Evolutionary conservation across 1,140 invertebrate species (phyloP).

Genomic region (Ceratosolen solmsi): DNA sequence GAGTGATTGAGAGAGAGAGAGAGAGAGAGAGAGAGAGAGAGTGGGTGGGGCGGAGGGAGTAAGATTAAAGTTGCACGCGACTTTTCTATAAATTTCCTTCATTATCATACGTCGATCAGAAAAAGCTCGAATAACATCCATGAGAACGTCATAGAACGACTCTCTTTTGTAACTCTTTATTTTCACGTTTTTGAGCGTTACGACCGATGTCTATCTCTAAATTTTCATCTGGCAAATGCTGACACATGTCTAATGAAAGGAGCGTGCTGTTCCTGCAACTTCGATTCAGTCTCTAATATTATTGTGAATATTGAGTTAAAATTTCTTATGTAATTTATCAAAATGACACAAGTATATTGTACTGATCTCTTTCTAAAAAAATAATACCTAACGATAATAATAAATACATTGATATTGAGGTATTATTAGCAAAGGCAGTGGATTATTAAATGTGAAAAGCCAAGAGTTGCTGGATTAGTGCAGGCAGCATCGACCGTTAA

Average conservation of each 20-base stretch:
- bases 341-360: too few relatives aligned
- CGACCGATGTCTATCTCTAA: neutral
- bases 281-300: neutral
- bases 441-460: too few relatives aligned
- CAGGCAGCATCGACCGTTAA: too few relatives aligned
- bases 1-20: too few relatives aligned
- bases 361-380: too few relatives aligned
- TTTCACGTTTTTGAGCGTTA: neutral
- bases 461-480: too few relatives aligned
- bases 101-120: conserved; percentile 15
- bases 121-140: conserved; percentile 38
- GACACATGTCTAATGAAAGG: conserved; percentile 12
- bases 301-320: too few relatives aligned
- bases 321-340: too few relatives aligned
- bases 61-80: conserved; percentile 11
- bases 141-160: neutral
- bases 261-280: too few relatives aligned
- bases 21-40: neutral
- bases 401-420: too few relatives aligned
- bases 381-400: too few relatives aligned
- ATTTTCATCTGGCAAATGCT: conserved; percentile 16
- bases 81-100: conserved; percentile 33
- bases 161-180: neutral
- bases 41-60: neutral
- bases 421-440: too few relatives aligned